Percentiles rank a stretch among this genome's conserved stretches.
These are phyloP conservation scores for Melipona bicolor DNA, from an alignment of 2,888 invertebrate genomes.

Conservation along the genomic window DNA sequence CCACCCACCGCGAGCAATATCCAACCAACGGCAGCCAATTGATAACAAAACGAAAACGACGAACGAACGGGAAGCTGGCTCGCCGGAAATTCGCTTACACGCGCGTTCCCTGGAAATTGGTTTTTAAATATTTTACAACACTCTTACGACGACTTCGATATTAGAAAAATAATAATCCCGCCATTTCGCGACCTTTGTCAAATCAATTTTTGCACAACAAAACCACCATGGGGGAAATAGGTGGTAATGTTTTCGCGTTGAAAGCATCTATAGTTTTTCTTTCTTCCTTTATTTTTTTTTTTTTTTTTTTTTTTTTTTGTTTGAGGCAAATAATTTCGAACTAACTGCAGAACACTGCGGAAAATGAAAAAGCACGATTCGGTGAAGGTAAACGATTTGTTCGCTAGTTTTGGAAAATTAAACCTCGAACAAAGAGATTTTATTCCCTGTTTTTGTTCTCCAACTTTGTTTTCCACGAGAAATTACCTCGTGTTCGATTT, in stretches of 20 bases:
- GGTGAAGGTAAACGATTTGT: too few species aligned
- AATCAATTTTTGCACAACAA: not conserved
- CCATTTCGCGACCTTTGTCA: not conserved
- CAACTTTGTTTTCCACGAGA: too few species aligned
- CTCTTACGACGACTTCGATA: not conserved
- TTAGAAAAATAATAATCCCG: conserved; percentile 3
- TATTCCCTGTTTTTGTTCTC: too few species aligned
- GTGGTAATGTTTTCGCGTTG: too few species aligned
- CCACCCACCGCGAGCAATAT: conserved; percentile 30
- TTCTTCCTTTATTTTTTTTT: too few species aligned
- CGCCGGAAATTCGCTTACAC: conserved; percentile 22
- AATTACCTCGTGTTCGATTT: too few species aligned
- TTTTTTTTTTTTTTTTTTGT: too few species aligned
- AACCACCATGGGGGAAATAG: not conserved
- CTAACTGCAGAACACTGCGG: not conserved
- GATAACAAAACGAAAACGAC: conserved; percentile 40
- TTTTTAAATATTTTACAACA: conserved; percentile 3
- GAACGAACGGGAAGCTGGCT: not conserved
- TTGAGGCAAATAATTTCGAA: not conserved
- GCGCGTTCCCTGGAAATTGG: conserved; percentile 10
- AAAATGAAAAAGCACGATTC: too few species aligned
- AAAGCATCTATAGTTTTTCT: not conserved
- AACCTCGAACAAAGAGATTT: too few species aligned
- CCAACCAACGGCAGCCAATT: conserved; percentile 1
- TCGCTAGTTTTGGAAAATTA: too few species aligned